These are phyloP conservation scores for Telmatochromis brachygnathus DNA, from an alignment of 2,113 vertebrate species.

Conservation along the genomic window DNA sequence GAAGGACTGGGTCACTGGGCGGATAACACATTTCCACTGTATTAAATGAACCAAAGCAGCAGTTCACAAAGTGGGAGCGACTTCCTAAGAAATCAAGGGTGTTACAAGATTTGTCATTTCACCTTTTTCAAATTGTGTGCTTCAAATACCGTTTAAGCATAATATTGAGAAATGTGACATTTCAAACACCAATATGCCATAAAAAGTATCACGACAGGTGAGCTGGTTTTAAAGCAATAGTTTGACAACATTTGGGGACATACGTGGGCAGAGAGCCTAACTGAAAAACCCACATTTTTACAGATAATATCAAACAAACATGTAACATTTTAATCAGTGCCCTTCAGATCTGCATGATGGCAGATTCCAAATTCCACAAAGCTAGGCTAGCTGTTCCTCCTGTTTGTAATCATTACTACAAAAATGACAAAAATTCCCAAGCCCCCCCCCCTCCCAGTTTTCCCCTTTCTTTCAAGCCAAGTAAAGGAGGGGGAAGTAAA, in stretches of 20 bases:
- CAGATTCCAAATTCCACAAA: background rate
- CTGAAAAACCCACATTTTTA: background rate
- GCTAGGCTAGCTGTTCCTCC: background rate
- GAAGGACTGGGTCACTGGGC: background rate
- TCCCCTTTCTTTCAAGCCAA: background rate
- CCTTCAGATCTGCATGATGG: background rate
- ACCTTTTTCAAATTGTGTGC: background rate
- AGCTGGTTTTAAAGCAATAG: background rate
- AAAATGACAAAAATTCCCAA: background rate
- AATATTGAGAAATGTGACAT: background rate
- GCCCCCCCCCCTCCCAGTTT: rapidly evolving
- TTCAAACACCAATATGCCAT: background rate
- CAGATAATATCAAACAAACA: background rate
- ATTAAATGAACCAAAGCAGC: background rate
- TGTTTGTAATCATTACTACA: background rate
- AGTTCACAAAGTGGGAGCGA: background rate
- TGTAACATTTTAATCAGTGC: background rate
- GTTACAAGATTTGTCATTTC: background rate
- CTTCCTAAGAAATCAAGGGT: background rate
- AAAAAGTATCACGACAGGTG: rapidly evolving
- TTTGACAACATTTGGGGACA: background rate
- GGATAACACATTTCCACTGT: background rate
- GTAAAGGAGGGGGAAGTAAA: rapidly evolving
- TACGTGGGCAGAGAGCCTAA: background rate
- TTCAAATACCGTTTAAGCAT: background rate